phyloP scores from a whole-genome alignment of 2,113 vertebrate species.

The Mirza zaza region DNA sequence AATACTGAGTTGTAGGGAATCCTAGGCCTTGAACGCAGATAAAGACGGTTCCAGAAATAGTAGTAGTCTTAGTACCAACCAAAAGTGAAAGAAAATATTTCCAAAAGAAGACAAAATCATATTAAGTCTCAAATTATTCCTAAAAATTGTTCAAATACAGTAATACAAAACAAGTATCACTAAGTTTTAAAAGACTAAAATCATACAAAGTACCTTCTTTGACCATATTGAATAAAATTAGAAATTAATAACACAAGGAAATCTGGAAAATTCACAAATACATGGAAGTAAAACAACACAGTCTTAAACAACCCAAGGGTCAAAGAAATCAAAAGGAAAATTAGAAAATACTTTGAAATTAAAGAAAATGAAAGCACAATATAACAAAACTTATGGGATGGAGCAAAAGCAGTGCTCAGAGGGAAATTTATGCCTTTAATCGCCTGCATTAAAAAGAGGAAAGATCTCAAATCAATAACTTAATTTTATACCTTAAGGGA shows the following conservation, averaged over 20 bases:
- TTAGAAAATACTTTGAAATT: not conserved
- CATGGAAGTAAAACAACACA: not conserved
- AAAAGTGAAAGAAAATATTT: slow-evolving; percentile 5
- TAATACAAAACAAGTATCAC: not conserved
- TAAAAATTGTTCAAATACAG: not conserved
- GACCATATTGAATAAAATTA: not conserved
- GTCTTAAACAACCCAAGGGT: not conserved
- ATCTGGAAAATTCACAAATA: not conserved
- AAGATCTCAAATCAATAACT: not conserved
- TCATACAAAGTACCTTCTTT: not conserved
- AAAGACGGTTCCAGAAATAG: not conserved
- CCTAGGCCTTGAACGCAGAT: not conserved
- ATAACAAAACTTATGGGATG: not conserved
- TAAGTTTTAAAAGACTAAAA: not conserved
- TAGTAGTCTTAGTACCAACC: not conserved
- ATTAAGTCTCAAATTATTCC: not conserved
- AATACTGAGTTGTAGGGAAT: not conserved
- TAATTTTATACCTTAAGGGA: not conserved
- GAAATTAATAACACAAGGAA: not conserved
- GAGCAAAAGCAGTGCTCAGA: not conserved
- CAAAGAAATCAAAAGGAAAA: not conserved
- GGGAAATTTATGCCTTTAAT: not conserved
- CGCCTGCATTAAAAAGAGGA: not conserved
- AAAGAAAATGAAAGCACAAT: not conserved
- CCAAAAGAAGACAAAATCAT: not conserved